A percentile compares a stretch with the other conserved stretches of the same genome.
phyloP scores from a whole-genome alignment of 2,113 vertebrate genomes.

The Desmodus rotundus region DNA sequence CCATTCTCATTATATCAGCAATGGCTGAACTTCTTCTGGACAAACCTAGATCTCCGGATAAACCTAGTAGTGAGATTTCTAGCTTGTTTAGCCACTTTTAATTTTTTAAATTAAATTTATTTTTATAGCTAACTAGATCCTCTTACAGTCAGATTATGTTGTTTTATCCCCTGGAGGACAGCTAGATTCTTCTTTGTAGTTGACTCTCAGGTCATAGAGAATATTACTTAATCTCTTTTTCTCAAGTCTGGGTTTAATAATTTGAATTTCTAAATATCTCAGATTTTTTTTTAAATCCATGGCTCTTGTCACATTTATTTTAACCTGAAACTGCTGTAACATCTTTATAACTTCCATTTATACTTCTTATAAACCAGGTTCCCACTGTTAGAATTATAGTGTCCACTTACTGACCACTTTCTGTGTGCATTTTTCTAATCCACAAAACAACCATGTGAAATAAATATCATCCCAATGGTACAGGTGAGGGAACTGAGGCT shows the following conservation, averaged over 20 bases:
- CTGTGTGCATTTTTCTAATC: neutral
- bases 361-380: neutral
- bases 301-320: neutral
- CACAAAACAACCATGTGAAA: neutral
- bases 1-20: too few relatives aligned
- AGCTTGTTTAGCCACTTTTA: neutral
- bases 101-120: neutral
- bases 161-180: neutral
- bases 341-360: neutral
- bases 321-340: neutral
- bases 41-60: neutral
- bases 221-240: neutral
- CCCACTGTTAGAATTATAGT: neutral
- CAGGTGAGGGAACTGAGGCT: neutral
- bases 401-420: neutral
- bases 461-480: neutral
- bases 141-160: neutral
- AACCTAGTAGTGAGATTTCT: neutral
- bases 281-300: neutral
- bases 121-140: neutral
- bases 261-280: neutral
- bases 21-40: too few relatives aligned
- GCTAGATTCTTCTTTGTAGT: neutral
- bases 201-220: neutral
- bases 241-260: neutral